Base-by-base conservation (phyloP, 64 coral and sea anemone species). In the Pocillopora damicornis region DNA sequence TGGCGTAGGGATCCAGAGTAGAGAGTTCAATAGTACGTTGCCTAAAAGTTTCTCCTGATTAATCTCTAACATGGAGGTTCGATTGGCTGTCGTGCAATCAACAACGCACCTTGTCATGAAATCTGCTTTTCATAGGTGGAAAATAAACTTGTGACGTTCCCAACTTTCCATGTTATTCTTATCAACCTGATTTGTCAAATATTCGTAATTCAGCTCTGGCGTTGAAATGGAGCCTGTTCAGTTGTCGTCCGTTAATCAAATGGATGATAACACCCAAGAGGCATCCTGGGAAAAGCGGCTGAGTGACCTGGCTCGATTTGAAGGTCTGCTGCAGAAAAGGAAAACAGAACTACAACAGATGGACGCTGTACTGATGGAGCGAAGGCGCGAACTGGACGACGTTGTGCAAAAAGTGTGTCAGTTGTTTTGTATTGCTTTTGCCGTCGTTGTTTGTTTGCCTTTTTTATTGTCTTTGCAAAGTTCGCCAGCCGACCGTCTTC, bases 281-380 rank as follows among this genome's bases (percentile, higher is more conserved):
- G 64, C 87, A 35, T 65, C 45, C 60, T 59, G 76, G 64, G 90
- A 95, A 63, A 57, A 89, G 62, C 79, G 78, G 16, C 58, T 89
- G 74, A 91, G 79, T 75, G 94, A 95, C 58, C 69, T 95, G 51
- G 62, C 82, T 22, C 81, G 88, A 7, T 17, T 95, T 9, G 94
- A 95, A 37, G 76, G 75, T 22, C 17, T 89, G 15, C 63, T 92
- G 16, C 62, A 74, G 38, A 89, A 86, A 60, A 90, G 86, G 65
- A 90, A 87, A 60, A 89, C 34, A 60, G 94, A 95, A 34, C 60
- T 95, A 23, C 80, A 95, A 35, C 80, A 89, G 35, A 35, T 92
- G 79, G 89, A 90, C 60, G 94, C 87, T 64, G 60, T 57, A n/a
- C 79, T 95, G 45, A 64, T 60, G 37, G 66, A 95, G 56, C 90